Conservation (phyloP, 1,140 invertebrate genomes). For the Wiebesia pumilae region DNA sequence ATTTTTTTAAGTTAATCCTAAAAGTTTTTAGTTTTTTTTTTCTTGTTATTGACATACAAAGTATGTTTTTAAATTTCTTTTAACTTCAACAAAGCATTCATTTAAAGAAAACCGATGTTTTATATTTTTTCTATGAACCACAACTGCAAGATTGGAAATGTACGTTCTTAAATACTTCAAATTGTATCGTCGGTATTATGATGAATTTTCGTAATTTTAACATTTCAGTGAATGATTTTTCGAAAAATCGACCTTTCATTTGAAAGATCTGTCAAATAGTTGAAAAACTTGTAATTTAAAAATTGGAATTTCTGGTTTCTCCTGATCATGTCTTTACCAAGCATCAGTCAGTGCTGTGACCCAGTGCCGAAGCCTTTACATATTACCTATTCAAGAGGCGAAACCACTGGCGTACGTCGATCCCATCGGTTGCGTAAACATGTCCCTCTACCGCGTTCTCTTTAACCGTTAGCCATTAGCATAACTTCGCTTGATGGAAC, state of each 20-base stretch:
- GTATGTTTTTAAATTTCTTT: no score
- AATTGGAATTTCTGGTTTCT: neutral
- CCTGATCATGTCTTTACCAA: neutral
- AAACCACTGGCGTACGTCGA: slow-evolving; percentile 10
- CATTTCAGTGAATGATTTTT: neutral
- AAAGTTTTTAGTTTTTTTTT: no score
- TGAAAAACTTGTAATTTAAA: slow-evolving; percentile 2
- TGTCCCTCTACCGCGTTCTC: slow-evolving; percentile 47
- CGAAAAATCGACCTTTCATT: neutral
- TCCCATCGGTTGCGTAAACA: slow-evolving; percentile 38
- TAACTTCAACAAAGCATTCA: neutral
- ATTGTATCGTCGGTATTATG: neutral
- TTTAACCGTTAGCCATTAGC: slow-evolving; percentile 60
- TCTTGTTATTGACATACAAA: no score
- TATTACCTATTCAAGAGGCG: slow-evolving; percentile 49
- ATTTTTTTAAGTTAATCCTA: no score
- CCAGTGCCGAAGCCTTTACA: slow-evolving; percentile 2
- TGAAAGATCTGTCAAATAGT: neutral
- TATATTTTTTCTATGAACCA: neutral
- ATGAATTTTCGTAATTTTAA: neutral
- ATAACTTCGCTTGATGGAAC: slow-evolving; percentile 55
- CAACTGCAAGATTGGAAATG: neutral
- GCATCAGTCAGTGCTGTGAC: neutral
- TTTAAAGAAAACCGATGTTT: neutral
- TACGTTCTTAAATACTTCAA: neutral